A percentile compares a stretch with the other conserved stretches of the same genome.
These are phyloP conservation scores for Harmothoe impar DNA, from an alignment of 2,888 invertebrate genomes.

Conservation along the genomic window DNA sequence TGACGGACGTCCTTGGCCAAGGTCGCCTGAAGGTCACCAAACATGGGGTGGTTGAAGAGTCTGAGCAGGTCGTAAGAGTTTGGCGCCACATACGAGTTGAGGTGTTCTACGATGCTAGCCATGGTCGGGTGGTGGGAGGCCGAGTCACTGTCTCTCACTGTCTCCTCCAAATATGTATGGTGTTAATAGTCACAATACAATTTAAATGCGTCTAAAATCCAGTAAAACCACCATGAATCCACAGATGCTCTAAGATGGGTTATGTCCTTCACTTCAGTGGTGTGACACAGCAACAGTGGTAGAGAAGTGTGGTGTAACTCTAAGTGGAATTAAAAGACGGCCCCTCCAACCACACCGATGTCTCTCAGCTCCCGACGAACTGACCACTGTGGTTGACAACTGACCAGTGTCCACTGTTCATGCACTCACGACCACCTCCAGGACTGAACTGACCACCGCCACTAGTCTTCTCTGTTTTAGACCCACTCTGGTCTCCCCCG, in stretches of 20 bases:
- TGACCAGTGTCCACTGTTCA: not conserved
- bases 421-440: not conserved
- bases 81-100: not conserved
- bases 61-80: constrained; percentile 67
- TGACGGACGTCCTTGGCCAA: constrained; percentile 73
- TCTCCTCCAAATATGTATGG: too few species aligned
- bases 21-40: constrained; percentile 76
- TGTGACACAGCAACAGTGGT: too few species aligned
- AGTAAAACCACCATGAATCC: too few species aligned
- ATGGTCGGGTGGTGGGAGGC: not conserved
- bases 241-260: too few species aligned
- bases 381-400: not conserved
- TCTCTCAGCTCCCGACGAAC: too few species aligned
- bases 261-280: too few species aligned
- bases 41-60: constrained; percentile 77
- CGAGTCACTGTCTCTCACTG: too few species aligned
- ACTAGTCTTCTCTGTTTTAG: not conserved
- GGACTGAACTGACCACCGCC: not conserved
- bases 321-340: too few species aligned
- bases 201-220: too few species aligned
- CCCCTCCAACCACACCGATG: too few species aligned
- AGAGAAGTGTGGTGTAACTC: too few species aligned
- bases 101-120: constrained; percentile 53
- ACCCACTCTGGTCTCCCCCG: not conserved
- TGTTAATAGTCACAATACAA: too few species aligned